Evolutionary conservation across 2,888 invertebrate genomes (phyloP), one percentile per base, ranked within the genome.

Genomic region (Phragmatobia fuliginosa): DNA sequence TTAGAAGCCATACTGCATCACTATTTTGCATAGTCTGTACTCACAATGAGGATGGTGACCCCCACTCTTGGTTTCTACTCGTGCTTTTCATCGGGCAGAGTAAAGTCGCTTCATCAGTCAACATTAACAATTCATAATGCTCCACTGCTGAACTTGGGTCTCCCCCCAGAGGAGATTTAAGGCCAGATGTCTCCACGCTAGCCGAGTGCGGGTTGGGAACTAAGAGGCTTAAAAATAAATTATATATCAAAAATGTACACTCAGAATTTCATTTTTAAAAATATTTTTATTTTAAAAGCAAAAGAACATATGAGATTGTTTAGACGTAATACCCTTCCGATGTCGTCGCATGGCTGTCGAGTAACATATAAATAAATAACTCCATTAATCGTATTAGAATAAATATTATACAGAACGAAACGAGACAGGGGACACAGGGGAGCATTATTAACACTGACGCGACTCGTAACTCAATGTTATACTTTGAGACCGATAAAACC

Each of bases 381-480:
- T 58, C 73, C 68, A 69, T 79, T 76, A 71, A 76, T 74, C 67
- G 49, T 72, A 81, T 72, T 81, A 78, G 52, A 78, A 78, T 75
- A 76, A 76, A 79, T 78, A 75, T 75, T 78, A 66, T 66, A 72
- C 68, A 52, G 67, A 38, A 68, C 11, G 38, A 36, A 67, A 66
- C 67, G 25, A 65, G 71, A 70, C 71, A 62, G 41, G 28, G 63
- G 67, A 77, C 56, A 58, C 62, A 61, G 45, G 64, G 31, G 16
- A 41, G 49, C 41, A 66, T 73, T 73, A 80, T 72, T 69, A 78
- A 65, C 45, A 63, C 49, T 72, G 79, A 76, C 62, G 52, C 25
- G 49, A 56, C 38, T 66, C 61, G 66, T 73, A 62, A 67, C 58
- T 66, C 60, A 60, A 36, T 59, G 70, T 31, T 60, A 52, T 59